Conservation (phyloP, 2,888 invertebrate genomes). For the Callosobruchus maculatus region DNA sequence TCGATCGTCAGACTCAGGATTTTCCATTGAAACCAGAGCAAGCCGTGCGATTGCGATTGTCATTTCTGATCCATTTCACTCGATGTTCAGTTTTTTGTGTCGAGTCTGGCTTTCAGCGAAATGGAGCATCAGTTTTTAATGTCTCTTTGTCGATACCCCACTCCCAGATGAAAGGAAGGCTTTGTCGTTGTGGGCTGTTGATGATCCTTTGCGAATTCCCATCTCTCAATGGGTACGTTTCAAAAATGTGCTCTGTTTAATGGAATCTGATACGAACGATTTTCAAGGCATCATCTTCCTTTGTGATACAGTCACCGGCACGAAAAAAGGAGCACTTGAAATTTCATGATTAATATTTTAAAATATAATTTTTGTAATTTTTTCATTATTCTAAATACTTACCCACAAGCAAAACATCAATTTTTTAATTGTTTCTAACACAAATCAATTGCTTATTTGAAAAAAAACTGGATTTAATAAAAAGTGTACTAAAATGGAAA, state of each 20-base stretch:
- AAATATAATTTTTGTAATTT: no score
- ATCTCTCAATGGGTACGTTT: background rate
- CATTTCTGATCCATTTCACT: conserved; percentile 35
- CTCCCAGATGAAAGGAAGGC: background rate
- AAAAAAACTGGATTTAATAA: no score
- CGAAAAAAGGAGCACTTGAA: no score
- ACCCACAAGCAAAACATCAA: no score
- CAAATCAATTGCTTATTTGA: no score
- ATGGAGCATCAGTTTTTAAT: conserved; percentile 21
- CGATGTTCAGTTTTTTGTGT: conserved; percentile 25
- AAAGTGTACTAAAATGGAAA: no score
- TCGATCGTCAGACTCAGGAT: conserved; percentile 9
- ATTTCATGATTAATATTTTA: no score
- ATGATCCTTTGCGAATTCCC: background rate
- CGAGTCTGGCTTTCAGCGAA: conserved; percentile 17
- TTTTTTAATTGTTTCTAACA: no score
- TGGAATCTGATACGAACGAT: background rate
- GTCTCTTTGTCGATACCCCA: background rate
- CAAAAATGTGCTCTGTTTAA: background rate
- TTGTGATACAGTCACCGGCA: no score
- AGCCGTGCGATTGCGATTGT: conserved; percentile 28
- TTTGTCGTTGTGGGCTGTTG: background rate
- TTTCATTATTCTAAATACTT: no score
- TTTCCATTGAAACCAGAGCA: conserved; percentile 3
- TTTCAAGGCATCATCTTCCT: background rate